Evolutionary conservation across 2,113 vertebrate genomes (phyloP), one percentile per base, ranked within the genome.

Genomic region (Synchiropus splendidus): DNA sequence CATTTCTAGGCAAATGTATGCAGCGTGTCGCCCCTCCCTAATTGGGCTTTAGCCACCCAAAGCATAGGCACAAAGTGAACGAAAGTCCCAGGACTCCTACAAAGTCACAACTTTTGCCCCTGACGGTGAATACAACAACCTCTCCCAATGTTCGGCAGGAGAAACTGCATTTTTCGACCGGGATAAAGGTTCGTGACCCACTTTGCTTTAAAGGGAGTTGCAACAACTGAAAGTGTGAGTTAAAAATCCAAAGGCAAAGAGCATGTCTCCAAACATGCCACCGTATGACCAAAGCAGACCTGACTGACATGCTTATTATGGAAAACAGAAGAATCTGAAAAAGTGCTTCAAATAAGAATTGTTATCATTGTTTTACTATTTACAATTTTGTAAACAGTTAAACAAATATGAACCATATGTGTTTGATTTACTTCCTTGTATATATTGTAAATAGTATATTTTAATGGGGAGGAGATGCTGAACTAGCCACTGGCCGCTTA

Each of bases 1-100:
- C 90, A 95, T 97, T 97, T 90, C 89, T 90, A 93, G 87, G 92
- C 92, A 95, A 97, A 97, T 96, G 89, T 93, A 98, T 97, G 92
- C 92, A 89, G 90, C 88, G 93, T 97, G 94, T 98, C 93, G 93
- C 87, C 92, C 92, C 92, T 89, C 89, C 91, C 92, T 98, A 97
- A 98, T 98, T 97, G 94, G 90, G 89, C 92, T 97, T 97, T 94
- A 97, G 94, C 89, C 90, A 95, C 90, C 91, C 86, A 88, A 89
- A 90, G 88, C 90, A 94, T 90, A 89, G 88, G 90, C 90, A 88
- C 85, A 88, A 85, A 90, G 85, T 92, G 89, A 89, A 89, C 87
- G 89, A 90, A 88, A 90, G 89, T 90, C 90, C 87, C 90, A 87
- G 85, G 85, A 91, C 86, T 85, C 86, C 87, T 89, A 92, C 90